Conservation (phyloP, 2,888 invertebrate species). For the Conus canariensis region DNA sequence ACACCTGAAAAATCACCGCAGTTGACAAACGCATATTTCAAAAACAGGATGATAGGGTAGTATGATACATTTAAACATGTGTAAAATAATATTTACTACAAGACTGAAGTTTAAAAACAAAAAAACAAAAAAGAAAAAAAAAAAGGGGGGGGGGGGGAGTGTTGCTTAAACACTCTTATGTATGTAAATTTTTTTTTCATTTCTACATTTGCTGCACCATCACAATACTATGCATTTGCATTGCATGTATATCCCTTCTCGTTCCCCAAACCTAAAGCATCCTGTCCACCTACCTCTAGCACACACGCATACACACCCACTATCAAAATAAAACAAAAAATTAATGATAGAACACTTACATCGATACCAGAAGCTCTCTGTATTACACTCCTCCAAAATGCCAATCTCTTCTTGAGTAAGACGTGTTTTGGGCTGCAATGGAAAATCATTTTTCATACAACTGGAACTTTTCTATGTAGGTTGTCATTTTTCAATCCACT, state of each 20-base stretch:
- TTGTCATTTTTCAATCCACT: too few relatives aligned
- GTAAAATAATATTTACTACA: not conserved
- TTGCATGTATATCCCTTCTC: too few relatives aligned
- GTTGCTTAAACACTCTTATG: too few relatives aligned
- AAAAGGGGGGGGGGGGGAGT: not conserved
- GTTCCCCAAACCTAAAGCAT: too few relatives aligned
- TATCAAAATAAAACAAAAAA: not conserved
- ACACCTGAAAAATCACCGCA: constrained; percentile 16
- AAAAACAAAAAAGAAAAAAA: too few relatives aligned
- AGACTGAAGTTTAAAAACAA: too few relatives aligned
- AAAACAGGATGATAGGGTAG: not conserved
- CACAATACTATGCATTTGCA: not conserved
- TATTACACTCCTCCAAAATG: constrained; percentile 49
- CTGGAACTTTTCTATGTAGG: too few relatives aligned
- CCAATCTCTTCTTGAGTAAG: constrained; percentile 47
- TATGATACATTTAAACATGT: not conserved
- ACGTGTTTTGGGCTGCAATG: not conserved
- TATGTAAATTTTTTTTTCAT: too few relatives aligned
- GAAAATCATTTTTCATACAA: not conserved
- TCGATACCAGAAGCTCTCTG: constrained; percentile 51
- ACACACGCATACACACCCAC: too few relatives aligned
- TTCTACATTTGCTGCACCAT: not conserved
- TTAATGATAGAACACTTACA: constrained; percentile 33
- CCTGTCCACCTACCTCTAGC: too few relatives aligned
- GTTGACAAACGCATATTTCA: not conserved